A percentile compares a stretch with the other conserved stretches of the same genome.
These are phyloP conservation scores for Acropternis orthonyx DNA, from an alignment of 2,797 vertebrate species.

Conservation along the genomic window DNA sequence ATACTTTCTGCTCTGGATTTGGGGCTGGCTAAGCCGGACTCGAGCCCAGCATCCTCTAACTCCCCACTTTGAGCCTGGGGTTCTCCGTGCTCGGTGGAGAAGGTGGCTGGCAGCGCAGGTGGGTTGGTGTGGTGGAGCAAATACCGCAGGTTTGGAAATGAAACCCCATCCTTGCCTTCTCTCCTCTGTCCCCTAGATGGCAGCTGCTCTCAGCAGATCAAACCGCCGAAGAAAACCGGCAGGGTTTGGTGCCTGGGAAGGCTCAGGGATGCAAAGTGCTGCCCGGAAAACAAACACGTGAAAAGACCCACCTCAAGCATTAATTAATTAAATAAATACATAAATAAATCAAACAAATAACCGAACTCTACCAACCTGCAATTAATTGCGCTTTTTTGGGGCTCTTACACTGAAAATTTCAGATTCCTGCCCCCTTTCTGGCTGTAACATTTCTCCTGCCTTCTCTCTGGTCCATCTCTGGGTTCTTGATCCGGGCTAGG, in stretches of 20 bases:
- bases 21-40: not conserved
- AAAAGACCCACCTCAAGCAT: not conserved
- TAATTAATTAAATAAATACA: too few relatives aligned
- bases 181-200: constrained; percentile 52
- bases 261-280: not conserved
- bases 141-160: accelerated
- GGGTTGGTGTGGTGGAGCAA: not conserved
- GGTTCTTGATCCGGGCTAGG: not conserved
- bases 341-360: too few relatives aligned
- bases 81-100: accelerated
- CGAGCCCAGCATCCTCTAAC: accelerated
- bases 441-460: not conserved
- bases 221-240: not conserved
- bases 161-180: not conserved
- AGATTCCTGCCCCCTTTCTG: not conserved
- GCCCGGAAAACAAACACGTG: not conserved
- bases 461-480: not conserved
- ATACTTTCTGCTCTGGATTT: accelerated
- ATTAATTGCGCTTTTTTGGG: too few relatives aligned
- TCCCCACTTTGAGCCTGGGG: accelerated
- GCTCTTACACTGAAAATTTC: not conserved
- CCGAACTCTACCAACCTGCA: too few relatives aligned
- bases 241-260: not conserved
- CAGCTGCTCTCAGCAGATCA: constrained; percentile 45
- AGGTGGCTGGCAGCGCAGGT: accelerated